These are phyloP conservation scores for Penaeus japonicus DNA, from an alignment of 1,140 invertebrate species.

Conservation along the genomic window DNA sequence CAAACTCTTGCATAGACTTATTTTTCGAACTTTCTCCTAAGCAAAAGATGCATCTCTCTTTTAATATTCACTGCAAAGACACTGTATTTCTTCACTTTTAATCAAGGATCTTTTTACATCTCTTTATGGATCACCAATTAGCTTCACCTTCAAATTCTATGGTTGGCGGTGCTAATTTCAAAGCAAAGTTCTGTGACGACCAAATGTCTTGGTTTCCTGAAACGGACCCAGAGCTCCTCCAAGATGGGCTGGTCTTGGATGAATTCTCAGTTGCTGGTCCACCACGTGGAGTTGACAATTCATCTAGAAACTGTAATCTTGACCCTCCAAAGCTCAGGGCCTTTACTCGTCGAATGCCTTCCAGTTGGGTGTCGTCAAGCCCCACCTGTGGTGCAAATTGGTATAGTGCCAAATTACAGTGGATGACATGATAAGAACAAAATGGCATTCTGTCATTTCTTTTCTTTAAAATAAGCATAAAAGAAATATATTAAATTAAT, in stretches of 20 bases:
- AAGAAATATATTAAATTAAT: too few species aligned
- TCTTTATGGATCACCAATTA: not conserved
- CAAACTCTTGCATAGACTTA: too few species aligned
- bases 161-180: slow-evolving; percentile 36
- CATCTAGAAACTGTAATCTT: slow-evolving; percentile 37
- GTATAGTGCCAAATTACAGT: not conserved
- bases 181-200: slow-evolving; percentile 36
- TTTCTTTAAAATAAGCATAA: too few species aligned
- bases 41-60: too few species aligned
- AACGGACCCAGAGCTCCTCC: not conserved
- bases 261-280: not conserved
- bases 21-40: too few species aligned
- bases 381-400: not conserved
- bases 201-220: slow-evolving; percentile 27
- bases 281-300: slow-evolving; percentile 15
- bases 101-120: not conserved
- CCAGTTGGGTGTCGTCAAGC: slow-evolving; percentile 37
- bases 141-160: slow-evolving; percentile 18
- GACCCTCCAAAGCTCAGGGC: slow-evolving; percentile 28
- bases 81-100: not conserved
- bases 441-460: too few species aligned
- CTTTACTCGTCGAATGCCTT: slow-evolving; percentile 34
- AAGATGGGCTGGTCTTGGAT: not conserved
- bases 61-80: too few species aligned
- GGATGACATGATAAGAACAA: too few species aligned